These are phyloP conservation scores for Lasioglossum vierecki DNA, from an alignment of 2,888 invertebrate species.

Conservation along the genomic window DNA sequence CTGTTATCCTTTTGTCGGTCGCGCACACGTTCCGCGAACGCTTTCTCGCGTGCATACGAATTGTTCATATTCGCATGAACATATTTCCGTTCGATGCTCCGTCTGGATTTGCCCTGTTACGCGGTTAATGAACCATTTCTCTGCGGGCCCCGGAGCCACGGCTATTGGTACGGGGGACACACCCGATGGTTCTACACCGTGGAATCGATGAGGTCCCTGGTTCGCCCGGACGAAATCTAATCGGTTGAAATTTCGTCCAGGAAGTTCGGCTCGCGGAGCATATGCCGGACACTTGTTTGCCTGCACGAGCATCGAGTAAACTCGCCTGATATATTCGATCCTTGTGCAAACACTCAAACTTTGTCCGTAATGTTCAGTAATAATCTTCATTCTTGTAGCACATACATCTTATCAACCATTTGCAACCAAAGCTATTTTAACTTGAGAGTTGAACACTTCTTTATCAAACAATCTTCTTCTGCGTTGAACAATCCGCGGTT, in stretches of 20 bases:
- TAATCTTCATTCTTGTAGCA: neutral
- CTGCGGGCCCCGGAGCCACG: neutral
- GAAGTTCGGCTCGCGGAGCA: conserved; percentile 48
- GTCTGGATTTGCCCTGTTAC: conserved; percentile 60
- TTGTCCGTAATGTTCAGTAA: neutral
- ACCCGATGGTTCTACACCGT: neutral
- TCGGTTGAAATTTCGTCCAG: conserved; percentile 61
- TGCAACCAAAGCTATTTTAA: too few relatives aligned
- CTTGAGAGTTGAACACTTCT: too few relatives aligned
- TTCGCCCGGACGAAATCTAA: conserved; percentile 48
- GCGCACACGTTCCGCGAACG: neutral
- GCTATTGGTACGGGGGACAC: neutral
- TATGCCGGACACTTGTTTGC: conserved; percentile 14
- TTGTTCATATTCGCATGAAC: neutral
- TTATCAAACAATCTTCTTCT: too few relatives aligned
- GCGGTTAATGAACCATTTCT: conserved; percentile 62
- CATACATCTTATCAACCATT: too few relatives aligned
- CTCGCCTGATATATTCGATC: conserved; percentile 8
- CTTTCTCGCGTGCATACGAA: neutral
- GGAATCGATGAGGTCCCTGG: neutral
- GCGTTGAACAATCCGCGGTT: neutral
- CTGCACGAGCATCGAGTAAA: conserved; percentile 12
- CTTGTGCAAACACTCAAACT: neutral
- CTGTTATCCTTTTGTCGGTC: conserved; percentile 8
- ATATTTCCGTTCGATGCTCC: neutral